Evolutionary conservation across 2,888 invertebrate species (phyloP), one percentile per base, ranked within the genome.

Genomic region (Drosophila merina): DNA sequence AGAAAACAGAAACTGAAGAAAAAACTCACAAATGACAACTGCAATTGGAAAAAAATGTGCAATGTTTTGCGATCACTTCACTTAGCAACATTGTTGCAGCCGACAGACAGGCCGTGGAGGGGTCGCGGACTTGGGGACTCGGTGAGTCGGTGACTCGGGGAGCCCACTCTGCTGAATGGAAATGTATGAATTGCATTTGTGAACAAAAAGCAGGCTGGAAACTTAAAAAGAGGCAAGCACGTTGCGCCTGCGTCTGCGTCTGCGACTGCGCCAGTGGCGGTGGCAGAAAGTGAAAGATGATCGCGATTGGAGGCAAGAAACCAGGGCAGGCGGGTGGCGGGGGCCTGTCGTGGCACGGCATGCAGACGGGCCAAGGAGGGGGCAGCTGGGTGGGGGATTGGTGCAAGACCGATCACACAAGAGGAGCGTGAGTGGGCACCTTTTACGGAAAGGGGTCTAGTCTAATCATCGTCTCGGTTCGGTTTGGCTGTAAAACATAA

Each of bases 241-340:
- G 64, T 31, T 64, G 63, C 64, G 64, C 50, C 62, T 59, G 62
- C 42, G 20, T 20, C 20, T 64, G 63, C 64, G 51, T 36, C 62
- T 59, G 62, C 42, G 42, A 25, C 49, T 49, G 49, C 30, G 49
- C 31, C 49, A 30, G 49, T 44, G 63, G 63, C 45, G 52, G 52
- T 45, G 68, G 79, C 86, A 76, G 86, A 82, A 86, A 86, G 81
- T 86, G 83, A 82, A 82, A 83, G 83, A 82, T 76, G 84, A 83
- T 86, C 76, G 80, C 71, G 74, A 51, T 68, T 73, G 47, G 51
- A 50, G 40, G 47, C 51, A 31, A 49, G 33, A 57, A 48, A 49
- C 42, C 40, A 42, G 20, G n/a, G 9, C 31, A 26, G 36, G 42
- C 44, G 40, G 40, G 14, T 9, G 52, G 31, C 25, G 48, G 25